Conservation (phyloP, 2,113 vertebrate species). For the Salminus brasiliensis region DNA sequence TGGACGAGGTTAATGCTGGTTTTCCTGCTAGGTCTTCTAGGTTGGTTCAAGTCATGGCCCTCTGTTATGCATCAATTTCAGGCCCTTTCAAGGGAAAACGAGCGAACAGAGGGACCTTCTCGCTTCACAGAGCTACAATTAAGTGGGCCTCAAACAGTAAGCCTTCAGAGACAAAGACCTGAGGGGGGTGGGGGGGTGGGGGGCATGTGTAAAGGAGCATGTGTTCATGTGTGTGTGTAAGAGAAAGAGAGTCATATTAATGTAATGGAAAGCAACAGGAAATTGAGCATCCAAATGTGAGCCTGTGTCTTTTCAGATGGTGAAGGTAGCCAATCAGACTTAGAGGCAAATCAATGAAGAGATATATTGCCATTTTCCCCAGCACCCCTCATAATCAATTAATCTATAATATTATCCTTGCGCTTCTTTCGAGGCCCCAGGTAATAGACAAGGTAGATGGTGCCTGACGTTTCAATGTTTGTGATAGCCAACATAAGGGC, state of each 20-base stretch:
- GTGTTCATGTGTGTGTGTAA: not conserved
- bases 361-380: conserved; percentile 73
- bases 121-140: conserved; percentile 71
- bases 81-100: conserved; percentile 50
- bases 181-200: conserved; percentile 1
- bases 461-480: not conserved
- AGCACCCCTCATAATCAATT: conserved; percentile 76
- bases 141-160: conserved; percentile 66
- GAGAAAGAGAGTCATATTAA: conserved; percentile 22
- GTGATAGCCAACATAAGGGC: not conserved
- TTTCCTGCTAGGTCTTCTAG: conserved; percentile 57
- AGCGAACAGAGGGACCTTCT: conserved; percentile 56
- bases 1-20: conserved; percentile 66
- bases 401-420: conserved; percentile 76
- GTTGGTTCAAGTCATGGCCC: conserved; percentile 54
- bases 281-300: conserved; percentile 66
- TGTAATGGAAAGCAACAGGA: conserved; percentile 64
- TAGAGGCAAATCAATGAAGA: conserved; percentile 77
- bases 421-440: conserved; percentile 57
- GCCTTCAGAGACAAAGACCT: conserved; percentile 64
- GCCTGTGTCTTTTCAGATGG: conserved; percentile 56
- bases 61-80: conserved; percentile 62
- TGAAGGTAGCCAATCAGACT: conserved; percentile 72
- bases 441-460: conserved; percentile 16
- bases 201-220: not conserved